phyloP scores from a whole-genome alignment of 2,888 invertebrate genomes.

The Hirtodrosophila duncani region DNA sequence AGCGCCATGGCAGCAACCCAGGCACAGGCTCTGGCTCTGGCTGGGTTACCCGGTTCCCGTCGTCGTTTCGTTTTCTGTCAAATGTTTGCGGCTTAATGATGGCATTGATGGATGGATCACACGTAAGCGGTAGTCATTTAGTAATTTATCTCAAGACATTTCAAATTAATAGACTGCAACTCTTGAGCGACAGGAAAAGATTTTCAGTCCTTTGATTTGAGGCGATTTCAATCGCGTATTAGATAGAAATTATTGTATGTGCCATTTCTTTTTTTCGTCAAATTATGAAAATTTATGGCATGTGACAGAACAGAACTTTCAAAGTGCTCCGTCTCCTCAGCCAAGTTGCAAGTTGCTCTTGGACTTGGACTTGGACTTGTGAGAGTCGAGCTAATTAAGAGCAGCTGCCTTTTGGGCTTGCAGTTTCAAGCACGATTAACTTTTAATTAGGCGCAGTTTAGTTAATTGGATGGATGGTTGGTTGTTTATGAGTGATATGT shows the following conservation, averaged over 20 bases:
- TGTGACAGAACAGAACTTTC: conserved; percentile 26
- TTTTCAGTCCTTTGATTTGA: conserved; percentile 34
- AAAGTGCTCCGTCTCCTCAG: conserved; percentile 1
- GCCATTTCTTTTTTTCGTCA: conserved; percentile 54
- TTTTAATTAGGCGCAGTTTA: conserved; percentile 59
- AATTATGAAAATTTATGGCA: conserved; percentile 67
- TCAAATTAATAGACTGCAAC: conserved; percentile 69
- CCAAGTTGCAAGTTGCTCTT: neutral
- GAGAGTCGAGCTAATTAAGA: conserved; percentile 62
- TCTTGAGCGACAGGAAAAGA: conserved; percentile 30
- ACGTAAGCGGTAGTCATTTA: conserved; percentile 72
- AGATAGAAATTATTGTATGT: conserved; percentile 55
- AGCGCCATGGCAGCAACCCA: too few species aligned
- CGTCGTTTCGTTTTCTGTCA: conserved; percentile 55
- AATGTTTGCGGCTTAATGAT: conserved; percentile 71
- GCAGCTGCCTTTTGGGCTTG: conserved; percentile 27
- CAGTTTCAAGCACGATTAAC: conserved; percentile 64
- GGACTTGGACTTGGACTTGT: conserved; percentile 27
- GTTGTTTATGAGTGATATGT: conserved; percentile 28
- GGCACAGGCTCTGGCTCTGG: neutral
- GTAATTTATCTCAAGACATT: conserved; percentile 70
- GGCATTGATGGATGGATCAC: conserved; percentile 73
- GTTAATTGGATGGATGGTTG: conserved; percentile 41
- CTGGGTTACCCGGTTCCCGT: conserved; percentile 7
- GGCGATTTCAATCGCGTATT: conserved; percentile 53